Evolutionary conservation across 2,113 vertebrate genomes (phyloP).

Genomic region (Grallaria varia): DNA sequence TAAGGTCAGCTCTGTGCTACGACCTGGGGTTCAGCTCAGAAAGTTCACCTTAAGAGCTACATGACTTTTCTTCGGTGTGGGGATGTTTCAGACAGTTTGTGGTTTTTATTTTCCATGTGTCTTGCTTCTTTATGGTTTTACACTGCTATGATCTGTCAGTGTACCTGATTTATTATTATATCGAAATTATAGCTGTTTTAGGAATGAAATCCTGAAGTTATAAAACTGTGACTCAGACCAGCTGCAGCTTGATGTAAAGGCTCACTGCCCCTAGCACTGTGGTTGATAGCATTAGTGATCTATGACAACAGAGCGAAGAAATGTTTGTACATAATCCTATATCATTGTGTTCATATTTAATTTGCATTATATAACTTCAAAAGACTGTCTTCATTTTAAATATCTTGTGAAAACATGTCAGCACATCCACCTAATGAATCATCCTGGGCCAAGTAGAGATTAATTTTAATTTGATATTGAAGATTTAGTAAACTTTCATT

Average conservation of each 20-base stretch:
- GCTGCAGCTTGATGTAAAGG: background rate
- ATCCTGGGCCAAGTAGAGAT: background rate
- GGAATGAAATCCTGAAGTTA: background rate
- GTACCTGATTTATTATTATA: background rate
- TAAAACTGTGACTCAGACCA: background rate
- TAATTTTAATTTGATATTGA: background rate
- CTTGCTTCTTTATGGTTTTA: background rate
- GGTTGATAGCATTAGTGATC: background rate
- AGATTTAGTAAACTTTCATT: background rate
- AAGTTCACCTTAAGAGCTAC: background rate
- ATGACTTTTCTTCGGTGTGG: background rate
- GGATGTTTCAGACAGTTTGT: background rate
- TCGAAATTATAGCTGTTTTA: background rate
- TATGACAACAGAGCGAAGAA: background rate
- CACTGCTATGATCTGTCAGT: background rate
- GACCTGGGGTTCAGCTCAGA: background rate
- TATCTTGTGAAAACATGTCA: background rate
- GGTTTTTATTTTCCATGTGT: background rate
- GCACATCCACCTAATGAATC: background rate
- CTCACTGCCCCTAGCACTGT: background rate
- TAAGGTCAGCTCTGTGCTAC: background rate
- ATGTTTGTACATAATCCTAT: background rate
- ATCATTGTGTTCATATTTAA: background rate
- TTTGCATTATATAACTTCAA: background rate
- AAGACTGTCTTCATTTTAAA: background rate